Conservation (phyloP, 2,113 vertebrate species). For the Anser brachyrhynchus region DNA sequence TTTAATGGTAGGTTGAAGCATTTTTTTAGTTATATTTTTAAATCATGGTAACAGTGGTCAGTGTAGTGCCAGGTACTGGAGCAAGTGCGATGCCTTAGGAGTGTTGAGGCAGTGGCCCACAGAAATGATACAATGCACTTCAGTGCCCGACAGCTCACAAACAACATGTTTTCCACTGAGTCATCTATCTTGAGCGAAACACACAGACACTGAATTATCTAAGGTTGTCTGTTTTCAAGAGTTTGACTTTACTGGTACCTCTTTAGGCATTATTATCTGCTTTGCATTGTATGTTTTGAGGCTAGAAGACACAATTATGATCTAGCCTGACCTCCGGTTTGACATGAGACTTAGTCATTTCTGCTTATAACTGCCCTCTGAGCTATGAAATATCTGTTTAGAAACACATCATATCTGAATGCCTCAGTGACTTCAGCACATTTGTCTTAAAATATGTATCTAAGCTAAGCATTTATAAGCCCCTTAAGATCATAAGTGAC, state of each 20-base stretch:
- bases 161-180: not conserved
- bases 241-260: not conserved
- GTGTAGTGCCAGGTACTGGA: not conserved
- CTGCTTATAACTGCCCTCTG: not conserved
- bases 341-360: not conserved
- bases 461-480: not conserved
- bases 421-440: not conserved
- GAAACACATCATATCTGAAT: not conserved
- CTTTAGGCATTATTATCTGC: not conserved
- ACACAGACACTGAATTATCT: not conserved
- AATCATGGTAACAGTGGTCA: not conserved
- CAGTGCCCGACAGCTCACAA: not conserved
- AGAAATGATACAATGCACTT: not conserved
- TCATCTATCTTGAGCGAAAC: not conserved
- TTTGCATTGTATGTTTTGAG: not conserved
- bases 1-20: not conserved
- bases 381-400: not conserved
- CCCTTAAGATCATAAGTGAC: not conserved
- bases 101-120: not conserved
- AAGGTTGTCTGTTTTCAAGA: not conserved
- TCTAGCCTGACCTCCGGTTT: not conserved
- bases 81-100: not conserved
- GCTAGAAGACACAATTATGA: not conserved
- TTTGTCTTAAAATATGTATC: not conserved
- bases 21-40: not conserved